Evolutionary conservation across 2,113 vertebrate species (phyloP), one percentile per base, ranked within the genome.

Genomic region (Vombatus ursinus): DNA sequence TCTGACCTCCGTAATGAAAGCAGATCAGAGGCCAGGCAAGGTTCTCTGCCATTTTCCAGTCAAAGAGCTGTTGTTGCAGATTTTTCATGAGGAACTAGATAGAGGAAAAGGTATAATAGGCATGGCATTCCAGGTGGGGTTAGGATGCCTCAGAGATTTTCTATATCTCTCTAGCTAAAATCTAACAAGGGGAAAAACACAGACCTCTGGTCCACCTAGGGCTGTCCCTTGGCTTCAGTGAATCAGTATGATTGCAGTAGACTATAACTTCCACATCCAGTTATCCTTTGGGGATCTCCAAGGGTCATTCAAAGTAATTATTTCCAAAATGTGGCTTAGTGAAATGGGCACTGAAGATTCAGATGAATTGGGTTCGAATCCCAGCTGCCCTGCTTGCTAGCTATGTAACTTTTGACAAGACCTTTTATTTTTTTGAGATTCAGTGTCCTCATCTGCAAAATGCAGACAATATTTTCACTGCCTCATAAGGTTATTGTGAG

Each of bases 11-110:
- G 48, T 50, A 94, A 48, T 0, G 0, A 52, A 0, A 28, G 49
- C 1, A 26, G 93, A 53, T 95, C 89, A 2, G 3, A 8, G 50
- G 93, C 92, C 96, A 49, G 90, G 44, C 6, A 50, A 93, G 94
- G 0, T 9, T 84, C 51, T 0, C 95, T n/a, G 51, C 68, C 96
- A 84, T 84, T 49, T 23, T 0, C 57, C 92, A 93, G 51, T 50
- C 91, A 95, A 92, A 97, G 92, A 89, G 90, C 90, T 25, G 23
- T 93, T 90, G 50, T 84, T 93, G 50, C 37, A 95, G 26, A 89
- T 16, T 28, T 49, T 19, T 96, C 57, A 52, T 68, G 91, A 48
- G 28, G 53, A 26, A 5, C 24, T 68, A 5, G 61, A 31, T 94
- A 6, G 24, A 90, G 54, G 94, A 96, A 94, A 24, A 44, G 0